phyloP scores from a whole-genome alignment of 1,140 invertebrate genomes.

The Penaeus indicus region DNA sequence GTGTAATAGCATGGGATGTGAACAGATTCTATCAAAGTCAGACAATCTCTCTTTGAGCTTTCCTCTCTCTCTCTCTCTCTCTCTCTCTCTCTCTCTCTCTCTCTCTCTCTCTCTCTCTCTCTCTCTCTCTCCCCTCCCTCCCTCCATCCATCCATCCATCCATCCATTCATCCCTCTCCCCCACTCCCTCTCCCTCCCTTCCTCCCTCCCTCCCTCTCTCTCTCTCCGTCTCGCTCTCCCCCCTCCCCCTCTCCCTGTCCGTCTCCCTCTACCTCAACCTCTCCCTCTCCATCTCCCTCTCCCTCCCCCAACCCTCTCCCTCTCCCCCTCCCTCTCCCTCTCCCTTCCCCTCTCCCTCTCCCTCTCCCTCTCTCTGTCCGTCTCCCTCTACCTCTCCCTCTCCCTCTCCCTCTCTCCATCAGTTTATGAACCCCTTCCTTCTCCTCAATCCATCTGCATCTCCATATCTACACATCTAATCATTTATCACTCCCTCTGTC shows the following conservation, averaged over 20 bases:
- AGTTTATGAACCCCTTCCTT: too few species aligned
- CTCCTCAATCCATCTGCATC: too few species aligned
- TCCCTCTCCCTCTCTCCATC: too few species aligned
- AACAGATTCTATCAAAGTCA: background rate
- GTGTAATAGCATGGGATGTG: background rate
- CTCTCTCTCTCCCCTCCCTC: slow-evolving; percentile 30
- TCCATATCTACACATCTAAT: too few species aligned
- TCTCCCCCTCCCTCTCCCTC: too few species aligned
- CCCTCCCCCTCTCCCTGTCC: background rate
- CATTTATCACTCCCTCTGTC: too few species aligned
- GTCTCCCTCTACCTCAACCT: background rate
- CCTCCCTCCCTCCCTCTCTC: background rate
- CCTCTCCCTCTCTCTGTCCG: too few species aligned
- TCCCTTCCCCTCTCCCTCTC: too few species aligned
- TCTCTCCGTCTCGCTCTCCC: slow-evolving; percentile 24
- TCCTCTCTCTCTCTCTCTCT: background rate
- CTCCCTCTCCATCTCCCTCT: background rate
- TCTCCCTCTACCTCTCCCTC: too few species aligned
- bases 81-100: background rate
- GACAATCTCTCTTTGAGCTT: background rate
- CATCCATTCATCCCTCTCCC: background rate
- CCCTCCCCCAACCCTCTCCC: too few species aligned
- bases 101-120: slow-evolving; percentile 31
- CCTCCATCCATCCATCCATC: background rate
- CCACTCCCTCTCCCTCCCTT: background rate